Base-by-base conservation (phyloP, 2,797 vertebrate genomes). In the Chrysocyon brachyurus region DNA sequence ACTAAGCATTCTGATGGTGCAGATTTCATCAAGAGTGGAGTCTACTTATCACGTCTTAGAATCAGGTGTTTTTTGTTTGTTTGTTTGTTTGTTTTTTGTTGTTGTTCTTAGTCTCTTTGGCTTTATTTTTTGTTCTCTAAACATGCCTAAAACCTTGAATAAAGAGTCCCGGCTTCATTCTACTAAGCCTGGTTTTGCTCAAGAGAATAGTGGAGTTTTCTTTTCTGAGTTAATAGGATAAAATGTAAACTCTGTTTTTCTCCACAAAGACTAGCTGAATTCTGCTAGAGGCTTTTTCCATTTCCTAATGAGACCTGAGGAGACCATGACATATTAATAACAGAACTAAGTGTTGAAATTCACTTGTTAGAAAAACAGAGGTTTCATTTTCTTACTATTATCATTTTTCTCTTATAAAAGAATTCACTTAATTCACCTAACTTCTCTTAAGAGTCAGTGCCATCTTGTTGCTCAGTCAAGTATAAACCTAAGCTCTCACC, bases 141-240 rank as follows among this genome's bases (percentile, higher is more conserved):
- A 24, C n/a, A 86, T 52, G 5, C 33, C 83, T 94, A 21, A 92
- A 40, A 73, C 3, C 22, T 52, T 87, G 49, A 64, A 85, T 95
- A 82, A 92, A 82, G 92, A 90, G 52, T 64, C 7, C 6, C 33
- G 6, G 11, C n/a, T 93, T 97, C 77, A 82, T 91, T 81, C 46
- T 91, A 89, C 12, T 95, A 94, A 96, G 15, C 54, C n/a, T 8
- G 40, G 40, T 87, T 93, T 95, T 95, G 14, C 70, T 94, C 89
- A 77, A 96, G 77, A 90, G 81, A 94, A 84, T 15, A 78, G 26
- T 86, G 33, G 22, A 0, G 0, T 66, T 87, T 93, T 81, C 7
- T 88, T 93, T 92, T 36, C 77, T 8, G 31, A 90, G 31, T 90
- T 94, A 85, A 91, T 70, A 83, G 31, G 94, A 87, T 84, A 59